Evolutionary conservation across 2,888 invertebrate genomes (phyloP).

Genomic region (Eutolmus rufibarbis): DNA sequence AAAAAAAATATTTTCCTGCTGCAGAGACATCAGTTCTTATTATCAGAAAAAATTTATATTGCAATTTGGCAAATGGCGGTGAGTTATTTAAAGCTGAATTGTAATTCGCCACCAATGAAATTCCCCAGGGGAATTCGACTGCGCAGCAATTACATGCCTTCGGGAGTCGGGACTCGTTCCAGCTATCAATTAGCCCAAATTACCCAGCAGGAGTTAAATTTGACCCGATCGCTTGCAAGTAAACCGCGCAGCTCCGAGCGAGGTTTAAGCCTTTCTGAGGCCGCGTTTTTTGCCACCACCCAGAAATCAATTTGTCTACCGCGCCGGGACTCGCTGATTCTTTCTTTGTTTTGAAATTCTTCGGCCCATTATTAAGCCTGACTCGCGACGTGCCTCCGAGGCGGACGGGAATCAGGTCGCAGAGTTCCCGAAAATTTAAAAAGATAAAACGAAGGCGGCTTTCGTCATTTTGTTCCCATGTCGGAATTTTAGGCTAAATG

Average conservation of each 20-base stretch:
- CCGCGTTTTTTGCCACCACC: neutral
- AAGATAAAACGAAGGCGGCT: neutral
- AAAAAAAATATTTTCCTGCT: too few species aligned
- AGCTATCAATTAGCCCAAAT: neutral
- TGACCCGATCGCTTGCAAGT: neutral
- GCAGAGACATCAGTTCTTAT: neutral
- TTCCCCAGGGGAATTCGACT: neutral
- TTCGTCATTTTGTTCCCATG: neutral
- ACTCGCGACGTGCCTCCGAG: neutral
- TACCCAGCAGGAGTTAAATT: neutral
- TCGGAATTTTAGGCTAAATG: neutral
- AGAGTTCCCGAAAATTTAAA: neutral
- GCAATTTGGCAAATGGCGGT: neutral
- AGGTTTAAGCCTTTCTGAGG: neutral
- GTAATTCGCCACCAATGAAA: neutral
- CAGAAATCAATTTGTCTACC: neutral
- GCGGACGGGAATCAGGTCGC: neutral
- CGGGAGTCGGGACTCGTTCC: neutral
- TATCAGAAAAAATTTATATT: neutral
- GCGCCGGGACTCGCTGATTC: neutral
- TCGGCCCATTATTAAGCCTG: neutral
- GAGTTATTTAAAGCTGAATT: neutral
- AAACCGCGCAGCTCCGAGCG: neutral
- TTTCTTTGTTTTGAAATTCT: neutral
- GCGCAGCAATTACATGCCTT: neutral